Base-by-base conservation (phyloP, 2,113 vertebrate species). In the Nyctereutes procyonoides region DNA sequence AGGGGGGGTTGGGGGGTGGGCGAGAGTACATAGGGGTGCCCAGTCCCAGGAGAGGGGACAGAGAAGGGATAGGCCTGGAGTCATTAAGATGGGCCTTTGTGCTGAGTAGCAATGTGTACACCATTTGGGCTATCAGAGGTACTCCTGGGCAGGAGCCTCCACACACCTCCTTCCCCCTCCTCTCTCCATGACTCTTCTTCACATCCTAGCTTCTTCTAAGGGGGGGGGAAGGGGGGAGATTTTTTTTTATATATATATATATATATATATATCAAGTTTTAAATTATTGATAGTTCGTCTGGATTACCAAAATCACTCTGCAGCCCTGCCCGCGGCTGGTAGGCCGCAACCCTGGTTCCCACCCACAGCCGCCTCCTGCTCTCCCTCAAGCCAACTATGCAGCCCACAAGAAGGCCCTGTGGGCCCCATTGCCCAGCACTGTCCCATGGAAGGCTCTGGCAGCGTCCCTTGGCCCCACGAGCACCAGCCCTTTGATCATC, bases 211-310 rank as follows among this genome's bases (percentile, higher is more conserved):
- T 98, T 98, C 98, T 98, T 98, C 86, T 97, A 97, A 96, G 97
- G 90, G 95, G 98, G 98, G 98, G 98, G 98, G 85, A 97, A 80
- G 84, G 88, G 98, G 98, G 97, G 93, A 97, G 96, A 97, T 98
- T 99, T 98, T 98, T 98, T 98, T 98, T 86, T 94, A 93, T 95
- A 92, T 98, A 98, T 98, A 98, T 98, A 98, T 98, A 98, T 96
- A 96, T 97, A 98, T 99, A 98, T 99, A 99, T 99, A 99, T 98
- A 98, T 99, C 98, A 98, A 98, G 99, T 99, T 99, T 99, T 99
- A 99, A 99, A 99, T 99, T 99, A 99, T 99, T 99, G 99, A 98
- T 99, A 98, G 98, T 98, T 99, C 0, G 98, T 99, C 98, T 98
- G 98, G 98, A 99, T 99, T 98, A 99, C 98, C 99, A 99, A 99